These are phyloP conservation scores for Takifugu flavidus DNA, from an alignment of 2,113 vertebrate genomes.

Conservation along the genomic window DNA sequence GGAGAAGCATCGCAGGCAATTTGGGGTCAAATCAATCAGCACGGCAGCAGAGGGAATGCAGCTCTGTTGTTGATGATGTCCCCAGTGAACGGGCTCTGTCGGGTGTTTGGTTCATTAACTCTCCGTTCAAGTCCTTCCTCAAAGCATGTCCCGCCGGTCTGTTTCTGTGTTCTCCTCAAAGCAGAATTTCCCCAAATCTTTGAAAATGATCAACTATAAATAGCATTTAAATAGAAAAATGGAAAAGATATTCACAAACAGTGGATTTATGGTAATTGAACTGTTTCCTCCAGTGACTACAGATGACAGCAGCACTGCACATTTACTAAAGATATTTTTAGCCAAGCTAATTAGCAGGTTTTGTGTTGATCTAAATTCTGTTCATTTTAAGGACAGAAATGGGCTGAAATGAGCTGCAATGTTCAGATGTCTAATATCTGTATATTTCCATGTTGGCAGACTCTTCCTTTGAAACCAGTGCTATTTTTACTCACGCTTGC, in stretches of 20 bases:
- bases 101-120: conserved; percentile 48
- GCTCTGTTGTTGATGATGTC: conserved; percentile 53
- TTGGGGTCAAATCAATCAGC: conserved; percentile 61
- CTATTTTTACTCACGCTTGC: conserved; percentile 7
- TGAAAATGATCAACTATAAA: too few species aligned
- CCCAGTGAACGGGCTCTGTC: conserved; percentile 35
- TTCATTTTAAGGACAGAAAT: too few species aligned
- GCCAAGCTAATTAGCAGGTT: too few species aligned
- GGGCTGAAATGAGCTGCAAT: too few species aligned
- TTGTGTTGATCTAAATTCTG: too few species aligned
- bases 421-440: neutral
- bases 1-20: conserved; percentile 47
- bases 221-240: too few species aligned
- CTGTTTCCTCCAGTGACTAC: too few species aligned
- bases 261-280: too few species aligned
- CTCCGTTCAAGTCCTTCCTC: conserved; percentile 31
- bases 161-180: neutral
- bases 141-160: conserved; percentile 24
- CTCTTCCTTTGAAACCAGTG: neutral
- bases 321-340: too few species aligned
- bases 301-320: too few species aligned
- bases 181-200: neutral
- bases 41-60: conserved; percentile 28
- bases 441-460: neutral
- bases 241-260: too few species aligned